Conservation (phyloP, 35 echinoderm and acorn worm genomes). For the Apostichopus japonicus region DNA sequence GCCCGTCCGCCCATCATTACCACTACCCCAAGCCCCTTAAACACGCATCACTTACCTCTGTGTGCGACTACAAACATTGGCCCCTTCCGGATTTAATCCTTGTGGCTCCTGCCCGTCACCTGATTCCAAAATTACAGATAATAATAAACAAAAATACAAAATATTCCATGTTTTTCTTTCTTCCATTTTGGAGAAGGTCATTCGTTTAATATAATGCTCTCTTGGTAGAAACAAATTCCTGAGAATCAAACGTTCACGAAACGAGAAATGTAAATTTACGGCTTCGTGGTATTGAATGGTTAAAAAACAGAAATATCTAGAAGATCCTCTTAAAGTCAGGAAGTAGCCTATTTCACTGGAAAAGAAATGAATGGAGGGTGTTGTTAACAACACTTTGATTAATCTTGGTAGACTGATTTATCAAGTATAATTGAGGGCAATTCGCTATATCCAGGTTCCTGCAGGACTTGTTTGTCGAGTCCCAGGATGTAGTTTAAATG, state of each 20-base stretch:
- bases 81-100: slow-evolving; percentile 1
- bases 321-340: background rate
- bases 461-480: background rate
- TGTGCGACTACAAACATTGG: background rate
- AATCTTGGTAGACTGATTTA: background rate
- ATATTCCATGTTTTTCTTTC: background rate
- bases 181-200: background rate
- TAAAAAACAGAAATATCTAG: background rate
- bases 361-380: background rate
- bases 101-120: background rate
- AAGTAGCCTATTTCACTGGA: background rate
- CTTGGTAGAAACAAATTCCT: no score
- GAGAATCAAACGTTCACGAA: background rate
- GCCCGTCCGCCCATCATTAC: no score
- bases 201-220: background rate
- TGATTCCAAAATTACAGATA: background rate
- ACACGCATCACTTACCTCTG: background rate
- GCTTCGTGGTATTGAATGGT: background rate
- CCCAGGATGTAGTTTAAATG: background rate
- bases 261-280: background rate
- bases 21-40: no score
- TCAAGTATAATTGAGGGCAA: background rate
- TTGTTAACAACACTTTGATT: background rate
- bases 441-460: background rate
- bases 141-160: background rate